Conservation (phyloP, 2,113 vertebrate genomes). For the Halcyon senegalensis region DNA sequence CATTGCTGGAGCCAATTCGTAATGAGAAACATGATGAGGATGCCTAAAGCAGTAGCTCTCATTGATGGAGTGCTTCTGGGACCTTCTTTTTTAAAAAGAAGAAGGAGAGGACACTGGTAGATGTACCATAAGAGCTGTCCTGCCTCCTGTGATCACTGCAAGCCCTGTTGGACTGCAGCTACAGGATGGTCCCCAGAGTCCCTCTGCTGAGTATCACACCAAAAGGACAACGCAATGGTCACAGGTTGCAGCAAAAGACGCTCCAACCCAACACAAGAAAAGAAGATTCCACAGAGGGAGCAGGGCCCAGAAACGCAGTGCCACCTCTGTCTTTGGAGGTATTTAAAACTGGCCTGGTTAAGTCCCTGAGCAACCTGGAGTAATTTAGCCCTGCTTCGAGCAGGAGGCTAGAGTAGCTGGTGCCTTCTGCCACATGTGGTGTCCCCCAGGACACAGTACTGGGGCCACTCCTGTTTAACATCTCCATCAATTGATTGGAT, state of each 20-base stretch:
- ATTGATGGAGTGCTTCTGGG: not conserved
- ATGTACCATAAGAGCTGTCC: fast-evolving
- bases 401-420: not conserved
- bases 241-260: not conserved
- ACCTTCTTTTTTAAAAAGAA: not conserved
- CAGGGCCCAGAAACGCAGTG: not conserved
- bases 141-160: not conserved
- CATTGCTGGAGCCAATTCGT: not conserved
- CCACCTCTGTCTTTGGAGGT: not conserved
- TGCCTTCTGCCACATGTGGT: not conserved
- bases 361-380: not conserved
- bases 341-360: not conserved
- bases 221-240: not conserved
- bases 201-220: not conserved
- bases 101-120: not conserved
- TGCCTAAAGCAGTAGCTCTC: not conserved
- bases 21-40: not conserved
- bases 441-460: too few species aligned
- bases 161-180: fast-evolving
- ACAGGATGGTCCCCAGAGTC: not conserved
- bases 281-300: not conserved
- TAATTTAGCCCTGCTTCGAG: not conserved
- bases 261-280: not conserved
- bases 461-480: too few species aligned
- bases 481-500: too few species aligned